Percentiles rank a stretch among this genome's conserved stretches.
These are phyloP conservation scores for Pollenia griseotomentosa DNA, from an alignment of 2,888 invertebrate species.

Conservation along the genomic window DNA sequence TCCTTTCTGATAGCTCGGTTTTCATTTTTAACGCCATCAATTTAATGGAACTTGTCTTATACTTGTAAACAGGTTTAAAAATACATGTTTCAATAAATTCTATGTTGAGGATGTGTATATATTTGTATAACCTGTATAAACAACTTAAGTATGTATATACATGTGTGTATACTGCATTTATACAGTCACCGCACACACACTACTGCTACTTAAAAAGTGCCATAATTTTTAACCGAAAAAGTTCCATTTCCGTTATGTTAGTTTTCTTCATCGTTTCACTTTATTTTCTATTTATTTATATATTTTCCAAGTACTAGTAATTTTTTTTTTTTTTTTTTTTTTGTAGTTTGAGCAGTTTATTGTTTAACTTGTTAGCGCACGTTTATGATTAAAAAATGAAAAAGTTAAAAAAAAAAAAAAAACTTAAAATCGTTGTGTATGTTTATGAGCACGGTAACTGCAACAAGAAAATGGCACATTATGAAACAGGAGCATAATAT, in stretches of 20 bases:
- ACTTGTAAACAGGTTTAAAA: background rate
- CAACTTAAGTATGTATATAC: constrained; percentile 5
- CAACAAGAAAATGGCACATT: constrained; percentile 59
- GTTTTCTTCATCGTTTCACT: constrained; percentile 27
- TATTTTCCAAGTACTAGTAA: constrained; percentile 1
- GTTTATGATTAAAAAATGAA: constrained; percentile 51
- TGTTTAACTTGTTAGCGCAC: constrained; percentile 65
- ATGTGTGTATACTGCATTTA: background rate
- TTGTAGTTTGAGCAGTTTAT: constrained; percentile 78
- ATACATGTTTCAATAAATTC: background rate
- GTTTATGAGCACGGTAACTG: constrained; percentile 56
- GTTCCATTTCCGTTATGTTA: constrained; percentile 57
- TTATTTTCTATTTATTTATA: constrained; percentile 49
- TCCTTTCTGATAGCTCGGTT: no score
- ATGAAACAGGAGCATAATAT: constrained; percentile 47
- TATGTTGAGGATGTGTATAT: background rate
- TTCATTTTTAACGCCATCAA: no score
- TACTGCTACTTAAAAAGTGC: constrained; percentile 59
- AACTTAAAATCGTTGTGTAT: constrained; percentile 36
- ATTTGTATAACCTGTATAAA: constrained; percentile 4
- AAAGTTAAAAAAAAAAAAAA: background rate
- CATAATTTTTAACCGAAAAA: constrained; percentile 65
- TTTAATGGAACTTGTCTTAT: no score
- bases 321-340: constrained; percentile 77
- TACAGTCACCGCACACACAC: constrained; percentile 39